Evolutionary conservation across 2,888 invertebrate genomes (phyloP), one percentile per base, ranked within the genome.

Genomic region (Acleris sparsana): DNA sequence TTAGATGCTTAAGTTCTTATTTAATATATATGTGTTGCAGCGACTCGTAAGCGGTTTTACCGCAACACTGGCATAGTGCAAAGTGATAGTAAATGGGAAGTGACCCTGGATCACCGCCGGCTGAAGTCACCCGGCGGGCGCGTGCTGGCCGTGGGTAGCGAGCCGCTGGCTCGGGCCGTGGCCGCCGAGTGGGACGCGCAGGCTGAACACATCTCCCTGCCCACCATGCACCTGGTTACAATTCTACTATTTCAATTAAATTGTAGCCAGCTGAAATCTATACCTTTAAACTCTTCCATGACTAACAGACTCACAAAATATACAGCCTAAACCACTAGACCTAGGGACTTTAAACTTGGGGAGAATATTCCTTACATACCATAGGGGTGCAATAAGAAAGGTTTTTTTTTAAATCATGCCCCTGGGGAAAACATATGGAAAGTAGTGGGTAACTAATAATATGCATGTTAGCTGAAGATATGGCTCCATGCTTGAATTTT

Each of bases 181-280:
- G 98, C 99, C 1, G 95, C 96, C 33, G 99, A 99, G 93, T 99
- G 99, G 97, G 96, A 97, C 76, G 93, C 95, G 6, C 99, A 99
- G 84, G 94, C 94, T 70, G 95, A 96, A 29, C 90, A 92, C 62
- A 96, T 99, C 71, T 87, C 95, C 68, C 95, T 94, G 75, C 95
- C 96, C 56, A 94, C 94, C 48, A 99, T 99, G 99, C 98, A 99
- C 88, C 88, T 99, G 92, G 97, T 97, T 93, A 91, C 83, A 18
- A 17, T 6, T 5, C 16, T 6, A 46, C 7, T 6, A 46, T 17
- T 16, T 11, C 11, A 11, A 13, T 39, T 39, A 39, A 39, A 11
- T 39, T 39, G 9, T 0, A 33, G 7, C 33, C 2, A 33, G 33
- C 5, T 25, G 25, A 25, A 25, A 25, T 25, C 22, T 22, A 3